Evolutionary conservation across 1,140 invertebrate species (phyloP).

Genomic region (Trinorchestia longiramus): DNA sequence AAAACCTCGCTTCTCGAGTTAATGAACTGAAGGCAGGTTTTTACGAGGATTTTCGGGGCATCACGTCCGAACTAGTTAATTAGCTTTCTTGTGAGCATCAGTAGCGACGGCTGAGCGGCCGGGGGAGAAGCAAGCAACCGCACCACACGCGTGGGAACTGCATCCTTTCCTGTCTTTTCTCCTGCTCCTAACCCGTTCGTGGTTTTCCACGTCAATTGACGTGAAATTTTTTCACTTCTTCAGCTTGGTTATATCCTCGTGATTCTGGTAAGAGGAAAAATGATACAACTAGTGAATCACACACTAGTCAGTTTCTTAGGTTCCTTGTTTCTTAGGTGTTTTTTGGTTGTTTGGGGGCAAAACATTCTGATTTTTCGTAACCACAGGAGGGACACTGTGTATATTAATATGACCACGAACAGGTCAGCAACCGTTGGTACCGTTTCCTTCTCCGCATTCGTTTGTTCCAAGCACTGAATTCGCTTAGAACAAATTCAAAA

Average conservation of each 20-base stretch:
- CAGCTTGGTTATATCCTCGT: too few species aligned
- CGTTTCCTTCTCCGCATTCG: neutral
- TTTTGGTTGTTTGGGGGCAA: too few species aligned
- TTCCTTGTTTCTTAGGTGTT: too few species aligned
- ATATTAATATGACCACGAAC: too few species aligned
- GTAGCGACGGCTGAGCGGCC: neutral
- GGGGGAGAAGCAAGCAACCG: neutral
- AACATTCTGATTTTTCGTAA: too few species aligned
- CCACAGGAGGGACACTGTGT: too few species aligned
- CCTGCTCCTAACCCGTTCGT: neutral
- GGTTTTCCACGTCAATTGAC: too few species aligned
- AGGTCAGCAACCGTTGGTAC: neutral
- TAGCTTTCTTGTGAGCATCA: conserved; percentile 11
- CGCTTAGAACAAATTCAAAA: neutral
- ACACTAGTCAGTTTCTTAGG: too few species aligned
- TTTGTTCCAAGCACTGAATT: neutral
- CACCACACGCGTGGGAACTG: neutral
- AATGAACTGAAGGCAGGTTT: conserved; percentile 26
- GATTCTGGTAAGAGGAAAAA: too few species aligned
- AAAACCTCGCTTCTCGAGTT: conserved; percentile 25
- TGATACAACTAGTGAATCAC: too few species aligned
- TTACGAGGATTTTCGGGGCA: conserved; percentile 16
- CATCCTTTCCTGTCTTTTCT: neutral
- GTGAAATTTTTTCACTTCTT: too few species aligned
- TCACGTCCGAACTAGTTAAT: conserved; percentile 31